Conservation (phyloP, 2,113 vertebrate genomes). For the Xyliphius kryptos region DNA sequence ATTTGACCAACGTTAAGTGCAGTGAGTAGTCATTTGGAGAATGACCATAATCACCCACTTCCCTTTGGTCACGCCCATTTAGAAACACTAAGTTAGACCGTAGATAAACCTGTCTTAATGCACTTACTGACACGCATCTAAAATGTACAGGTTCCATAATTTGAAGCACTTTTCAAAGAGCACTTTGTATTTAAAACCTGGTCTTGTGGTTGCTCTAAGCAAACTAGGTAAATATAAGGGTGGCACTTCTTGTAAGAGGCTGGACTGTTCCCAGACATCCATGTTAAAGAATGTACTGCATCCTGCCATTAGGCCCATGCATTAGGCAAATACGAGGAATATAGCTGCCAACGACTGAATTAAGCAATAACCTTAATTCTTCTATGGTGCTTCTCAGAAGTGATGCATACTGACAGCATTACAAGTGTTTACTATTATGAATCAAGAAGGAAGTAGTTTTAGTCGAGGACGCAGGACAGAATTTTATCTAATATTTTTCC, state of each 20-base stretch:
- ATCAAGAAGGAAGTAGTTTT: too few relatives aligned
- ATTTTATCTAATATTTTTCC: too few relatives aligned
- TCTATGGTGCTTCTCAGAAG: conserved; percentile 2
- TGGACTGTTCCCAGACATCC: conserved; percentile 45
- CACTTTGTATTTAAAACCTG: conserved; percentile 47
- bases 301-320: conserved; percentile 38
- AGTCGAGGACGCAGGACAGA: too few relatives aligned
- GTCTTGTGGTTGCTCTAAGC: conserved; percentile 48
- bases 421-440: too few relatives aligned
- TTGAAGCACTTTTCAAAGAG: conserved; percentile 50
- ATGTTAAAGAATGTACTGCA: conserved; percentile 44
- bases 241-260: conserved; percentile 48
- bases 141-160: conserved; percentile 43
- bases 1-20: conserved; percentile 22
- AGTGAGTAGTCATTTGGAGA: conserved; percentile 27
- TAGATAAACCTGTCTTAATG: conserved; percentile 24
- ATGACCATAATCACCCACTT: conserved; percentile 15
- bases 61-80: conserved; percentile 11
- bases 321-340: conserved; percentile 42
- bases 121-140: conserved; percentile 17
- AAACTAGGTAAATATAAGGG: conserved; percentile 53
- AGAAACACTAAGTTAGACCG: conserved; percentile 31
- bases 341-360: conserved; percentile 26
- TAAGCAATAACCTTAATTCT: conserved; percentile 21
- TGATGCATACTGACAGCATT: neutral